A percentile compares a stretch with the other conserved stretches of the same genome.
Evolutionary conservation across 1,140 invertebrate genomes (phyloP).

Genomic region (Artemia franciscana): DNA sequence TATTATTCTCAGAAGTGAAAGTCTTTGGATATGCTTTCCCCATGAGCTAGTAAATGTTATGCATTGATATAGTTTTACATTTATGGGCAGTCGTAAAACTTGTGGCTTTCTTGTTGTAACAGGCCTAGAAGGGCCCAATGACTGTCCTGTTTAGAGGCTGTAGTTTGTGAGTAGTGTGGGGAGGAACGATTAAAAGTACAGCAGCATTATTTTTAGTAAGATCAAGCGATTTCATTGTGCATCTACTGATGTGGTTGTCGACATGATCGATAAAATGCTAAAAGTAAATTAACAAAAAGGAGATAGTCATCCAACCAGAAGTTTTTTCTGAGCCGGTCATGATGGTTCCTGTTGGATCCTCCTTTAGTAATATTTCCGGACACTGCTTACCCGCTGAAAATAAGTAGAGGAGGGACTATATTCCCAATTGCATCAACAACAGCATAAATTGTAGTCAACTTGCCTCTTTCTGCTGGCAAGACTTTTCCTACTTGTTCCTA

Average conservation of each 20-base stretch:
- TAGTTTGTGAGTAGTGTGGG: conserved; percentile 17
- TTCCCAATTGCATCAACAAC: conserved; percentile 21
- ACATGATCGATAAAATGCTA: conserved; percentile 20
- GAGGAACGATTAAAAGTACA: conserved; percentile 15
- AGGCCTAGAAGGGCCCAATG: conserved; percentile 21
- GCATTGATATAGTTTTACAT: conserved; percentile 25
- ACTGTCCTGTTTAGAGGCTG: conserved; percentile 22
- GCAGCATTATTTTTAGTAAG: conserved; percentile 18
- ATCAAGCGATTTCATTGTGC: conserved; percentile 14
- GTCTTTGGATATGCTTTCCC: conserved; percentile 19
- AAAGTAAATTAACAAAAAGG: conserved; percentile 16
- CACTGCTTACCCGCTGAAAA: conserved; percentile 21
- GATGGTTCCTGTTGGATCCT: conserved; percentile 16
- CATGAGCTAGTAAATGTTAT: conserved; percentile 22
- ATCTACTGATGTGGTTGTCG: conserved; percentile 22
- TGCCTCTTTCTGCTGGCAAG: conserved; percentile 20
- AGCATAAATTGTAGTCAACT: conserved; percentile 20
- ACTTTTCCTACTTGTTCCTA: conserved; percentile 23
- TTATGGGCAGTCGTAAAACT: conserved; percentile 22
- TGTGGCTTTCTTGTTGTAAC: conserved; percentile 29
- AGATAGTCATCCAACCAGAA: conserved; percentile 20
- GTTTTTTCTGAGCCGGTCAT: conserved; percentile 15
- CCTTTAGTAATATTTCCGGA: conserved; percentile 9
- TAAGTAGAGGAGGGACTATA: conserved; percentile 20
- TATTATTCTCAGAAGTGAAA: conserved; percentile 21